Conservation (phyloP, 2,113 vertebrate genomes). For the Elephantulus edwardii region DNA sequence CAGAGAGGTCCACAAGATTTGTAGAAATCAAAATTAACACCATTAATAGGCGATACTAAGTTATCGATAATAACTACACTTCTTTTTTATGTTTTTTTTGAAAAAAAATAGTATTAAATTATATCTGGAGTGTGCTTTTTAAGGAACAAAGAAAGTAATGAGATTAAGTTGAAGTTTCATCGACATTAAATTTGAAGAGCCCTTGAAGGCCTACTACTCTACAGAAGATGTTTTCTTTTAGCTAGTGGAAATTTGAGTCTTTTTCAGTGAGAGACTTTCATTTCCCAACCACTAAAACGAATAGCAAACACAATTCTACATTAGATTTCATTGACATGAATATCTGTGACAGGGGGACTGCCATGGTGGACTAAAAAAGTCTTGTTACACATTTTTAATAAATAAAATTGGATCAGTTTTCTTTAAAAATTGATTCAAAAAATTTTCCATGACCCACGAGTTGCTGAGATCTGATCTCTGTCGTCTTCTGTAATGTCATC, state of each 20-base stretch:
- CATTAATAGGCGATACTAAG: no score
- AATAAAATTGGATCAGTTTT: not conserved
- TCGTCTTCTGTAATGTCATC: not conserved
- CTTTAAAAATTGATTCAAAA: not conserved
- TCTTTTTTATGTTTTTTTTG: slow-evolving; percentile 14
- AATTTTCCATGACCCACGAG: not conserved
- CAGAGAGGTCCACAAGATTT: no score
- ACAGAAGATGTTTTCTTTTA: not conserved
- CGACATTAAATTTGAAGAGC: not conserved
- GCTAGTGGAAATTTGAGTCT: not conserved
- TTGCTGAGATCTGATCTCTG: not conserved
- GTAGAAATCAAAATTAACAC: no score
- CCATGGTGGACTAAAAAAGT: not conserved
- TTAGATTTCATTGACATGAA: not conserved
- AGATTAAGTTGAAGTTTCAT: not conserved
- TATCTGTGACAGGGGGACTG: not conserved
- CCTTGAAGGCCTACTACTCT: not conserved
- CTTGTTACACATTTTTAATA: not conserved
- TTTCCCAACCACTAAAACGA: not conserved
- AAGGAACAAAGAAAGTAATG: not conserved
- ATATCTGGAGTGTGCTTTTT: not conserved
- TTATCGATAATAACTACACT: not conserved
- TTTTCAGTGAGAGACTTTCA: not conserved
- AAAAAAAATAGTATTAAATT: not conserved
- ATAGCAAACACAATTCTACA: not conserved